These are phyloP conservation scores for Peromyscus melanophrys DNA, from an alignment of 2,797 vertebrate species.

Conservation along the genomic window DNA sequence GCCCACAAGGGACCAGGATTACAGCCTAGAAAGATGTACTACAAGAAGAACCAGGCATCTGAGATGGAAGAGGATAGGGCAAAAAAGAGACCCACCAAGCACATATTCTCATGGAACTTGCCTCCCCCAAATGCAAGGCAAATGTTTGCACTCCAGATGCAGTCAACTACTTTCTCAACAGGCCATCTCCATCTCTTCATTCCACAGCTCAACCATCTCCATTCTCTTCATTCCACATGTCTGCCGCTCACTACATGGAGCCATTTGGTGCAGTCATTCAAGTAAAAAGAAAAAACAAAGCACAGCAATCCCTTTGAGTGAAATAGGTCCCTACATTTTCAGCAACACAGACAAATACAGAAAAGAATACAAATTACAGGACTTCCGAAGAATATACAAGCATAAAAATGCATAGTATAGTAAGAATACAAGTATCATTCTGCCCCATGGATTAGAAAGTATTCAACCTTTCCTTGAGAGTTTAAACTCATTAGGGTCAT, in stretches of 20 bases:
- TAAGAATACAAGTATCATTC: background rate
- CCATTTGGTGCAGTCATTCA: background rate
- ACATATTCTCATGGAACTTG: background rate
- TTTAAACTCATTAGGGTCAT: background rate
- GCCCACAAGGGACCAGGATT: background rate
- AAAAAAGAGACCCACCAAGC: background rate
- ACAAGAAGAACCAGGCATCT: background rate
- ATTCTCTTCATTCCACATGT: background rate
- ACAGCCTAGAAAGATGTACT: background rate
- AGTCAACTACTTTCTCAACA: background rate
- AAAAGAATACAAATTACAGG: background rate
- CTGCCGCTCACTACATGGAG: background rate
- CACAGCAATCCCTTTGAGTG: background rate
- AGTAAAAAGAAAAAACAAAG: background rate
- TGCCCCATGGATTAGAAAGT: background rate
- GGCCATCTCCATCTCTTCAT: background rate
- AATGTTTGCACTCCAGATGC: background rate
- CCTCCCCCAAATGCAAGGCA: background rate
- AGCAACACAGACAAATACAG: background rate
- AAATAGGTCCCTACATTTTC: background rate
- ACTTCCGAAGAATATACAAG: conserved; percentile 1
- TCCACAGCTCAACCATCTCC: no score
- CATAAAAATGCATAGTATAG: background rate
- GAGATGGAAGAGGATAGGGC: rapidly evolving
- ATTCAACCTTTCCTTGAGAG: background rate